These are phyloP conservation scores for Murina feae DNA, from an alignment of 2,113 vertebrate genomes.

Conservation along the genomic window DNA sequence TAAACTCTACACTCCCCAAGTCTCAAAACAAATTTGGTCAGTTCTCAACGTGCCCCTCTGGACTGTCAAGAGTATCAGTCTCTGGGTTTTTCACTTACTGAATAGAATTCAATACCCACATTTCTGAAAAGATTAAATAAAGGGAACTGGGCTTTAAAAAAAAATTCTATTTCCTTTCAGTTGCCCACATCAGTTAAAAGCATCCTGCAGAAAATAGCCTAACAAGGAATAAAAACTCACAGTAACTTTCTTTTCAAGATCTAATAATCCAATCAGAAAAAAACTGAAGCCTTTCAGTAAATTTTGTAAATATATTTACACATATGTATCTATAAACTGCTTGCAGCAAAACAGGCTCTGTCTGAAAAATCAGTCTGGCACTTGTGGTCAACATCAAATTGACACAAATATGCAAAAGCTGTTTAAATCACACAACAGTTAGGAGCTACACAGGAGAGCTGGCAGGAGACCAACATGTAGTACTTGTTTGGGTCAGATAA, in stretches of 20 bases:
- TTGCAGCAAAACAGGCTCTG: conserved; percentile 77
- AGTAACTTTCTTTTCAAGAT: conserved; percentile 68
- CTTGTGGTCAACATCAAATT: conserved; percentile 85
- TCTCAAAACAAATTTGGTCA: conserved; percentile 25
- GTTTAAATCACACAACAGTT: conserved; percentile 87
- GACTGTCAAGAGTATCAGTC: conserved; percentile 1
- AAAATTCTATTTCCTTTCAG: conserved; percentile 58
- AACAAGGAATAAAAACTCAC: conserved; percentile 70
- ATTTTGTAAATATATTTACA: conserved; percentile 74
- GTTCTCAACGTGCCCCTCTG: conserved; percentile 37
- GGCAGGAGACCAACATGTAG: conserved; percentile 78
- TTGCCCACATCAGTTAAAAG: conserved; percentile 53
- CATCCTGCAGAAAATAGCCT: conserved; percentile 70
- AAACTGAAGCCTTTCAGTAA: conserved; percentile 60
- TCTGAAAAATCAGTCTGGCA: conserved; percentile 84
- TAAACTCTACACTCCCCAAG: background rate
- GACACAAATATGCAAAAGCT: conserved; percentile 85
- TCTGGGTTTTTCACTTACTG: conserved; percentile 30
- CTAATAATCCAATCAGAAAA: conserved; percentile 72
- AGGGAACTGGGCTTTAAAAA: conserved; percentile 52
- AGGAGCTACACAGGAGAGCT: conserved; percentile 79
- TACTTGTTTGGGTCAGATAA: conserved; percentile 82
- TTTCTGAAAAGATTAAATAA: conserved; percentile 44
- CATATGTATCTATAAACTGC: conserved; percentile 71
- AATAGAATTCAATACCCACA: conserved; percentile 23